Conservation (phyloP, 2,113 vertebrate species). For the rabbit (Oryctolagus cuniculus) region DNA sequence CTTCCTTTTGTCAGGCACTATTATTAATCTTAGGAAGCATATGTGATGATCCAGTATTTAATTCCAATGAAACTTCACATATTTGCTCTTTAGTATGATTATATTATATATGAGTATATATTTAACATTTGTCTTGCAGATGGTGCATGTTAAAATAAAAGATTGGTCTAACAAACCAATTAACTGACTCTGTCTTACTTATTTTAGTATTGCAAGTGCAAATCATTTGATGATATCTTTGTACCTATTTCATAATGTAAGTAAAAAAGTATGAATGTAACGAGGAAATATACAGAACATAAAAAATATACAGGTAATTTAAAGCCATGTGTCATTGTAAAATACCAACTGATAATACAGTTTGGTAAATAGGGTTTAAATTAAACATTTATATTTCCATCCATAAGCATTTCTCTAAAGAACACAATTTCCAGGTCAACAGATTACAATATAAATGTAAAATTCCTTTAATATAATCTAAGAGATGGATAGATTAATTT, state of each 20-base stretch:
- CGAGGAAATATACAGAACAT: neutral
- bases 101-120: neutral
- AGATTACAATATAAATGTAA: neutral
- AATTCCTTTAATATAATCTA: conserved; percentile 53
- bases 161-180: neutral
- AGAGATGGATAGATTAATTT: conserved; percentile 60
- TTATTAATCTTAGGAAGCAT: neutral
- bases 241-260: neutral
- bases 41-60: neutral
- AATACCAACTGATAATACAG: neutral
- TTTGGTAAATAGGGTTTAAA: neutral
- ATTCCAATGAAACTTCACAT: neutral
- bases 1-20: neutral
- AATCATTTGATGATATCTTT: neutral
- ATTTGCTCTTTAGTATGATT: conserved; percentile 32
- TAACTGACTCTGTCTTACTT: neutral
- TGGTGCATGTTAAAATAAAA: neutral
- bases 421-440: neutral
- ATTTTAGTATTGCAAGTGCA: neutral
- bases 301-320: neutral
- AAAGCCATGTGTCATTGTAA: neutral
- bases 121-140: neutral
- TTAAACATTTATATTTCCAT: neutral
- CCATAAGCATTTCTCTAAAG: neutral
- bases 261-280: neutral